Conservation (phyloP, 2,113 vertebrate species). For the Elephas maximus region DNA sequence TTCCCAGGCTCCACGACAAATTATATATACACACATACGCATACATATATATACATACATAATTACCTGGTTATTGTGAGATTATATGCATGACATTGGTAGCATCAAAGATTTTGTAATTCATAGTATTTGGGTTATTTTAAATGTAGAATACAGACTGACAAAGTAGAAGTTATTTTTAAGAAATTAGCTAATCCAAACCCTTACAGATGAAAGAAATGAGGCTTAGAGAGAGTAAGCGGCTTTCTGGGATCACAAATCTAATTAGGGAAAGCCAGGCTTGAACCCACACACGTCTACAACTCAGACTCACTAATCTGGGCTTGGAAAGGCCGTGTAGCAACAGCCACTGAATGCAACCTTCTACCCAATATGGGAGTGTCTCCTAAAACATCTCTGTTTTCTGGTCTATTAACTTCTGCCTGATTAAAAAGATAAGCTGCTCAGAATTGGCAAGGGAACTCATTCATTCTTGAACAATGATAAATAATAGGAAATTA, state of each 20-base stretch:
- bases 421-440: neutral
- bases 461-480: neutral
- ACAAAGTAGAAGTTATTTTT: conserved; percentile 27
- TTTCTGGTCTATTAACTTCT: neutral
- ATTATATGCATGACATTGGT: neutral
- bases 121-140: neutral
- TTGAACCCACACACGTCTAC: neutral
- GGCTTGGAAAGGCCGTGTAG: neutral
- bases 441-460: neutral
- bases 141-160: conserved; percentile 32
- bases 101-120: conserved; percentile 1
- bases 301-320: neutral
- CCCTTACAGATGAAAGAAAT: neutral
- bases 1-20: neutral
- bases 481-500: neutral
- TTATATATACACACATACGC: neutral
- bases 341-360: neutral
- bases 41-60: neutral
- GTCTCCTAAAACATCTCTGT: neutral
- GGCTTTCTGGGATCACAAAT: neutral
- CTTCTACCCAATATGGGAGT: neutral
- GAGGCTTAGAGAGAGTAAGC: neutral
- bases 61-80: neutral
- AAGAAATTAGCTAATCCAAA: neutral
- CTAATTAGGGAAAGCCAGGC: neutral